Conservation (phyloP, 2,888 invertebrate species). For the Quadroppia sp. region DNA sequence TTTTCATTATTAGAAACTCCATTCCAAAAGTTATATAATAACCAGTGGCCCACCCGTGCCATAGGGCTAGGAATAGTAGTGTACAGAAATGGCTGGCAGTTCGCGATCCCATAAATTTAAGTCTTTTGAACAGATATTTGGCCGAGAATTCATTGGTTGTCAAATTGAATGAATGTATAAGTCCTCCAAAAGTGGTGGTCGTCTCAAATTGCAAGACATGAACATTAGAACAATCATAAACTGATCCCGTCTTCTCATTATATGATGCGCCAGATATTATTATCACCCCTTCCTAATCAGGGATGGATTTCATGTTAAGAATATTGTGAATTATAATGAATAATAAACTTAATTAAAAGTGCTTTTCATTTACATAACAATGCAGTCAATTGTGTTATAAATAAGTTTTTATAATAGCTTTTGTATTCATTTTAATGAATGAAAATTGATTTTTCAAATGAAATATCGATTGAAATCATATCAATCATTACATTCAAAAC, state of each 20-base stretch:
- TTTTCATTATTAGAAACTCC: conserved; percentile 79
- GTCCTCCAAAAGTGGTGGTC: conserved; percentile 75
- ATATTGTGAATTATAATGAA: no score
- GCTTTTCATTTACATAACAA: not conserved
- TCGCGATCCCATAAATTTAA: conserved; percentile 81
- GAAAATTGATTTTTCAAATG: not conserved
- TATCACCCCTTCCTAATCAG: conserved; percentile 56
- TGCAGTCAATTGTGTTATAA: not conserved
- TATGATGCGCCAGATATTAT: conserved; percentile 69
- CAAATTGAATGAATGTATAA: conserved; percentile 86
- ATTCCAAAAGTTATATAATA: conserved; percentile 89
- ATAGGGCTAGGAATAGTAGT: conserved; percentile 79
- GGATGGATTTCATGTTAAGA: no score
- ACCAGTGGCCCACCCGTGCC: conserved; percentile 93
- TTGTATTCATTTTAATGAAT: not conserved
- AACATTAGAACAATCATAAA: conserved; percentile 89
- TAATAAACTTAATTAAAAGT: no score
- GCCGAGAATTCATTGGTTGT: conserved; percentile 94
- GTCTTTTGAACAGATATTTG: conserved; percentile 82
- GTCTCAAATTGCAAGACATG: conserved; percentile 74
- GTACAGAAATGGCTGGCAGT: conserved; percentile 73
- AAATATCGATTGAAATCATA: not conserved
- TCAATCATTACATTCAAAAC: not conserved
- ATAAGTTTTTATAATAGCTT: not conserved
- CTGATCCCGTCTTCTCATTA: conserved; percentile 52